phyloP scores from a whole-genome alignment of 2,888 invertebrate genomes.

The Sarcophaga rosellei region DNA sequence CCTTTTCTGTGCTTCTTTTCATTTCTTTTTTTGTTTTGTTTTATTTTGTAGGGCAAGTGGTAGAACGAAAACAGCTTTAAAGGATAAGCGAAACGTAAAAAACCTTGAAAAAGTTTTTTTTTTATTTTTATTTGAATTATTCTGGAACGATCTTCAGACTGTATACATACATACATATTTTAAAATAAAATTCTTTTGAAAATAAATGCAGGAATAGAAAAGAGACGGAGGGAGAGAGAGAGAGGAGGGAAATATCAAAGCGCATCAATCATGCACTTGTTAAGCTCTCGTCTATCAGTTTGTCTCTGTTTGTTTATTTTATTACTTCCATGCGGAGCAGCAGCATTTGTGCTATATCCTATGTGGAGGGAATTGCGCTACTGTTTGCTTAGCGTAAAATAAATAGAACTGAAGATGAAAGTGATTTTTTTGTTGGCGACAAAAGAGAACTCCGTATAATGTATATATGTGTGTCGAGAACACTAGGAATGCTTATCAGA shows the following conservation, averaged over 20 bases:
- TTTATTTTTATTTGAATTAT: constrained; percentile 3
- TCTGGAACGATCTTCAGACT: constrained; percentile 38
- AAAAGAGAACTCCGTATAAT: too few relatives aligned
- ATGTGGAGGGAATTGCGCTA: neutral
- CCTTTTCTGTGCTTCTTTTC: neutral
- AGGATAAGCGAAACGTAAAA: constrained; percentile 13
- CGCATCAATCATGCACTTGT: neutral
- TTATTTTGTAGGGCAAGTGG: constrained; percentile 6
- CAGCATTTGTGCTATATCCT: neutral
- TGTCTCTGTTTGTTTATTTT: constrained; percentile 8
- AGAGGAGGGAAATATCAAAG: too few relatives aligned
- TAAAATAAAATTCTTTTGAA: constrained; percentile 21
- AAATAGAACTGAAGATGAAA: neutral
- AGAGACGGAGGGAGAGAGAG: neutral
- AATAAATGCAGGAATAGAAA: constrained; percentile 12
- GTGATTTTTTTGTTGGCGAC: too few relatives aligned
- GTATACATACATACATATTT: too few relatives aligned
- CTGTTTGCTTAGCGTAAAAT: constrained; percentile 14
- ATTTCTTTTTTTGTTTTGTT: constrained; percentile 12
- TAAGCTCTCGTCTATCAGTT: neutral
- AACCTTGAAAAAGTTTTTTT: constrained; percentile 61
- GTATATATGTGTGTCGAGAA: too few relatives aligned
- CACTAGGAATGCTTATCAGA: too few relatives aligned
- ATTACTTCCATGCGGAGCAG: constrained; percentile 13
- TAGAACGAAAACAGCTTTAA: neutral